Evolutionary conservation across 2,888 invertebrate genomes (phyloP).

Genomic region (Pseudococcus longispinus): DNA sequence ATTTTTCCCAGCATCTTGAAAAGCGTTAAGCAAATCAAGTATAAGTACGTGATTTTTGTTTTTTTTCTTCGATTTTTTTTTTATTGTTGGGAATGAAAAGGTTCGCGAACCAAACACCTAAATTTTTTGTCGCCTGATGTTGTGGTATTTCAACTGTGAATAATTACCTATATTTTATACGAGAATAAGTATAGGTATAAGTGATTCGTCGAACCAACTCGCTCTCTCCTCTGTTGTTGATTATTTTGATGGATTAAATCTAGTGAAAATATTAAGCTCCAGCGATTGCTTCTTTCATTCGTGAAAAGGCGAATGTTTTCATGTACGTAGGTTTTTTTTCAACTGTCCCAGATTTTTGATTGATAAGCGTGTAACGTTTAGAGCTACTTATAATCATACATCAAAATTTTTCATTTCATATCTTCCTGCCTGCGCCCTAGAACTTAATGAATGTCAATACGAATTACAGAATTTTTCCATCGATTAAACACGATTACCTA

Average conservation of each 20-base stretch:
- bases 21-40: not conserved
- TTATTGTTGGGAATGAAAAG: not conserved
- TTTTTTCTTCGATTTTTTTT: not conserved
- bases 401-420: constrained; percentile 27
- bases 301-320: not conserved
- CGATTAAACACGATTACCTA: not conserved
- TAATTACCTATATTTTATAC: too few relatives aligned
- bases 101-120: too few relatives aligned
- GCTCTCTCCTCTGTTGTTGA: not conserved
- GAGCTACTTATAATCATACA: not conserved
- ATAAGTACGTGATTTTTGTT: not conserved
- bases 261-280: constrained; percentile 10
- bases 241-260: constrained; percentile 35
- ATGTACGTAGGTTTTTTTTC: not conserved
- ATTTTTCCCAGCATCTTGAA: not conserved
- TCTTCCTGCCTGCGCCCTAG: not conserved
- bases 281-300: not conserved
- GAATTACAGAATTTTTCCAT: not conserved
- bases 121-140: too few relatives aligned
- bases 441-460: not conserved
- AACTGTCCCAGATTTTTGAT: not conserved
- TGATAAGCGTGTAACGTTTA: constrained; percentile 28
- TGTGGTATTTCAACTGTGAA: too few relatives aligned
- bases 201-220: not conserved
- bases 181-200: not conserved